Base-by-base conservation (phyloP, 2,113 vertebrate genomes). In the Chloroceryle aenea region DNA sequence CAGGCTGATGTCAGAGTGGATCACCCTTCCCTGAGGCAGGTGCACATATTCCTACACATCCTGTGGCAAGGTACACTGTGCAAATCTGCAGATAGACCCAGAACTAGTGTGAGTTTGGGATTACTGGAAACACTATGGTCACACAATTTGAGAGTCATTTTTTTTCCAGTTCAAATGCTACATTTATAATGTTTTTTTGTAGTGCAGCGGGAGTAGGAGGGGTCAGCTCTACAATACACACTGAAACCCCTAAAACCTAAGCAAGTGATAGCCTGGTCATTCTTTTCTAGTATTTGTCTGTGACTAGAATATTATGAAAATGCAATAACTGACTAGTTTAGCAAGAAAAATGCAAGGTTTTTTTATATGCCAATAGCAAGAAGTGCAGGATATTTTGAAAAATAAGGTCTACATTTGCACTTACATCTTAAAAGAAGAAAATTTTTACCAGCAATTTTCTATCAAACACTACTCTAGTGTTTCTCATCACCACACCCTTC, bases 141-240 rank as follows among this genome's bases (percentile, higher is more conserved):
- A 15, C 19, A 47, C 20, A 40, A 7, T 19, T 53, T 40, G 14
- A 61, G 20, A 38, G n/a, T 23, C 5, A 26, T 1, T 0, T 0
- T 47, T 90, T 71, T 67, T 34, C 30, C 15, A 30, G 17, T 4
- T 62, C 25, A 79, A 32, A 55, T 14, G 18, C 3, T 58, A 15
- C 4, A 48, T 69, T 69, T 3, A 1, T 4, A 59, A 4, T 18
- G 21, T 4, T 32, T 84, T 84, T 86, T 53, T 4, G 0, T 66
- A n/a, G 36, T 66, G 14, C 17, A 36, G 30, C 14, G 12, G 21
- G 13, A 61, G 9, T 14, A 38, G 13, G 2, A 16, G 3, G 13
- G 18, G 9, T 26, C 17, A 50, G 48, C 25, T 68, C 22, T 42
- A 25, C 8, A 26, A 48, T 19, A 14, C 7, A 59, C 10, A 38